Evolutionary conservation across 64 coral and sea anemone species (phyloP).

Genomic region (Hydrozoanthus tunicans): DNA sequence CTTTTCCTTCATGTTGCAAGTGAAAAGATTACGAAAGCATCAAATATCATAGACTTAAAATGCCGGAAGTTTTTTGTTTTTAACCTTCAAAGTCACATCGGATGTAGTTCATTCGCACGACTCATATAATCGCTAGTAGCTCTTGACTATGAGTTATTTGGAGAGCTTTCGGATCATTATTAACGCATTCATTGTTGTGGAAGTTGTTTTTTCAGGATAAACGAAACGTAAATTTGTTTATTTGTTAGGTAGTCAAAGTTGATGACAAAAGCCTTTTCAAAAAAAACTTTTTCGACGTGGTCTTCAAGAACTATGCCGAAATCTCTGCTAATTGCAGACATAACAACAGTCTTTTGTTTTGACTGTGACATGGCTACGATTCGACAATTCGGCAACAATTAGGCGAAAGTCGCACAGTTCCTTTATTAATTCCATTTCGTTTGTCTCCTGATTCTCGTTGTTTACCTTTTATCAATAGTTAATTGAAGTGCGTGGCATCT

Average conservation of each 20-base stretch:
- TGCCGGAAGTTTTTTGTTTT: conserved; percentile 13
- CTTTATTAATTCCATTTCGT: too few relatives aligned
- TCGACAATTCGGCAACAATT: neutral
- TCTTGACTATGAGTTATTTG: neutral
- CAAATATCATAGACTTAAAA: conserved; percentile 32
- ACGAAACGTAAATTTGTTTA: conserved; percentile 1
- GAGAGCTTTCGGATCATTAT: neutral
- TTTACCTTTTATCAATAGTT: too few relatives aligned
- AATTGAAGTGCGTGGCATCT: too few relatives aligned
- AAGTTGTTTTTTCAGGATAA: conserved; percentile 7
- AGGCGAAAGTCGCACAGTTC: too few relatives aligned
- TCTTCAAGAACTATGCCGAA: neutral
- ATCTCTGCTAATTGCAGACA: neutral
- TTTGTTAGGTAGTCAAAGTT: neutral
- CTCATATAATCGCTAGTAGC: neutral
- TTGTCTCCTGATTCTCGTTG: neutral
- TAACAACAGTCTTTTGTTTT: neutral
- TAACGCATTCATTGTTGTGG: neutral
- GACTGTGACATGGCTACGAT: conserved; percentile 14
- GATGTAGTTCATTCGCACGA: neutral
- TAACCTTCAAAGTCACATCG: conserved; percentile 32
- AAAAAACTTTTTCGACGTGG: neutral
- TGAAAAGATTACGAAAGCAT: conserved; percentile 59
- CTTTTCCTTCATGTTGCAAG: conserved; percentile 61
- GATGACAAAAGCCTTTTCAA: neutral